A percentile compares a stretch with the other conserved stretches of the same genome.
These are phyloP conservation scores for Trissolcus brochymenae DNA, from an alignment of 2,888 invertebrate species.

Conservation along the genomic window DNA sequence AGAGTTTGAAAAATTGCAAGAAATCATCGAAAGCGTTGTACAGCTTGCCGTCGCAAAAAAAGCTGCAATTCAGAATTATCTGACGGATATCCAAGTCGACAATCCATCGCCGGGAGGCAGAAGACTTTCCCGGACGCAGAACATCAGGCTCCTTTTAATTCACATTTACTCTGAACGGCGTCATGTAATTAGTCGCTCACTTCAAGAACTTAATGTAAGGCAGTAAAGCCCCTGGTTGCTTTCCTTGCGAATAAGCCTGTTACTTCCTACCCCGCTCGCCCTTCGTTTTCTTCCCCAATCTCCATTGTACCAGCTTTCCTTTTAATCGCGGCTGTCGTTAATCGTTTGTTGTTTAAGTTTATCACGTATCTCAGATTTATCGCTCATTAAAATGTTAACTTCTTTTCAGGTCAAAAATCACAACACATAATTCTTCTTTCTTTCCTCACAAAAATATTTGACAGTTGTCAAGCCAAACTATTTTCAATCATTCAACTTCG, in stretches of 20 bases:
- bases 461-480: not conserved
- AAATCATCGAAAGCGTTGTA: conserved; percentile 48
- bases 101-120: conserved; percentile 60
- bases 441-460: conserved; percentile 4
- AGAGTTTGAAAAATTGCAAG: conserved; percentile 16
- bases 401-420: conserved; percentile 34
- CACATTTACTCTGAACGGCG: conserved; percentile 73
- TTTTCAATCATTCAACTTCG: too few species aligned
- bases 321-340: conserved; percentile 68
- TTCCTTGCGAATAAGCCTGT: conserved; percentile 56
- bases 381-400: conserved; percentile 46
- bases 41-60: conserved; percentile 39
- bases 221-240: conserved; percentile 63
- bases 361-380: conserved; percentile 62
- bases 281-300: conserved; percentile 58
- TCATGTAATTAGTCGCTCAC: conserved; percentile 74
- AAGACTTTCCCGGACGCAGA: conserved; percentile 66
- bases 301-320: conserved; percentile 62
- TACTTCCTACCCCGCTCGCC: conserved; percentile 51
- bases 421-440: conserved; percentile 38
- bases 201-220: conserved; percentile 67
- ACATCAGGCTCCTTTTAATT: conserved; percentile 71
- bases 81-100: conserved; percentile 49
- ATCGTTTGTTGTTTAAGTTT: conserved; percentile 73
- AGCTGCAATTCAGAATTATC: conserved; percentile 51